Percentiles rank a stretch among this genome's conserved stretches.
Conservation (phyloP, 2,797 vertebrate genomes). For the Synaphobranchus kaupii region DNA sequence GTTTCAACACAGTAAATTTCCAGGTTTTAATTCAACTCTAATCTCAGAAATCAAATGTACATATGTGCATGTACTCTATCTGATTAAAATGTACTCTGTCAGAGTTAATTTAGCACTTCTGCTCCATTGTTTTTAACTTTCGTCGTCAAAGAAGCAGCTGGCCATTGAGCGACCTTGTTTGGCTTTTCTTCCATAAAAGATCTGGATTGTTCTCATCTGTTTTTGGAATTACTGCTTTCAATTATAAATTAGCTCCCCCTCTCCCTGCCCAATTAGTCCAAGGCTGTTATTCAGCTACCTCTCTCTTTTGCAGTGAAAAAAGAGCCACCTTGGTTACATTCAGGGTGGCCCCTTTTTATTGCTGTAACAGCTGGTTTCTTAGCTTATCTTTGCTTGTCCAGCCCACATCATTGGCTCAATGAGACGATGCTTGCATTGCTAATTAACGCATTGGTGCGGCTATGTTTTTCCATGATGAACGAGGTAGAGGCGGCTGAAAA, state of each 20-base stretch:
- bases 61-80: neutral
- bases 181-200: neutral
- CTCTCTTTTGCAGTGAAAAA: neutral
- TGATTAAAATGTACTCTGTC: neutral
- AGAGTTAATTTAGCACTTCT: neutral
- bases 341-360: slow-evolving; percentile 27
- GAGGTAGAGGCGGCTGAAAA: slow-evolving; percentile 27
- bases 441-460: slow-evolving; percentile 35
- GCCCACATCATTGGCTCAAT: slow-evolving; percentile 34
- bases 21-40: too few species aligned
- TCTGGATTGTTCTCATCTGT: neutral
- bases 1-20: neutral
- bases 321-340: slow-evolving; percentile 25
- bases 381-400: slow-evolving; percentile 23
- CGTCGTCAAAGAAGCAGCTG: neutral
- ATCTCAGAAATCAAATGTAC: neutral
- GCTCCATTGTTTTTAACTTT: neutral
- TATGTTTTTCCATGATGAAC: slow-evolving; percentile 33
- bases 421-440: slow-evolving; percentile 46
- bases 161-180: neutral
- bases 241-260: slow-evolving; percentile 2
- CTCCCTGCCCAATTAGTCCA: neutral
- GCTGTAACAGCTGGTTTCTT: slow-evolving; percentile 37
- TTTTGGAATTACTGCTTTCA: neutral
- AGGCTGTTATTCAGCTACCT: neutral